phyloP scores from a whole-genome alignment of 2,113 vertebrate genomes.

The Delphinapterus leucas region DNA sequence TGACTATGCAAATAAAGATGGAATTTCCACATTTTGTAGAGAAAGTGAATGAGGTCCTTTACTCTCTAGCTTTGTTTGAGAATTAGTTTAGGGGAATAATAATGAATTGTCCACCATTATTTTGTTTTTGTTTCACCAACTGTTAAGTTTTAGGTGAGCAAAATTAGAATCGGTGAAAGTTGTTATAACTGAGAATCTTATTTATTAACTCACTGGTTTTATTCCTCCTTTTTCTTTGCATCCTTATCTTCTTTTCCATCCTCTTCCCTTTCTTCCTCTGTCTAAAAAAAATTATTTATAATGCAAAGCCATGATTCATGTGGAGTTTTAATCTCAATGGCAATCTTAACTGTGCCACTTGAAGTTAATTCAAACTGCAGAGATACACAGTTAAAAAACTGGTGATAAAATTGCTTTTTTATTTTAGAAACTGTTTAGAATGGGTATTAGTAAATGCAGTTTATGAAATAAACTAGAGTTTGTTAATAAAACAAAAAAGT shows the following conservation, averaged over 20 bases:
- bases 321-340: conserved; percentile 69
- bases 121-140: conserved; percentile 43
- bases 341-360: conserved; percentile 61
- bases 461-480: neutral
- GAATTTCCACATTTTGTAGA: neutral
- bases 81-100: neutral
- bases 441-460: neutral
- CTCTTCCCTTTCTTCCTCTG: neutral
- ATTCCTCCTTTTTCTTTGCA: neutral
- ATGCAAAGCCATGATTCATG: conserved; percentile 4
- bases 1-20: neutral
- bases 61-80: neutral
- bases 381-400: neutral
- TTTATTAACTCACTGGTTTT: neutral
- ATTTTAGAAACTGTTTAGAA: conserved; percentile 31
- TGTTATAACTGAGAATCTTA: neutral
- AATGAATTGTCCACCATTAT: neutral
- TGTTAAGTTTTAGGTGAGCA: neutral
- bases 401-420: neutral
- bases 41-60: neutral
- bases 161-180: conserved; percentile 15
- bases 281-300: neutral
- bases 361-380: conserved; percentile 59
- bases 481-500: neutral
- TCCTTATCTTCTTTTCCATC: neutral